Evolutionary conservation across 1,140 invertebrate species (phyloP), one percentile per base, ranked within the genome.

Genomic region (Drosophila nasuta): DNA sequence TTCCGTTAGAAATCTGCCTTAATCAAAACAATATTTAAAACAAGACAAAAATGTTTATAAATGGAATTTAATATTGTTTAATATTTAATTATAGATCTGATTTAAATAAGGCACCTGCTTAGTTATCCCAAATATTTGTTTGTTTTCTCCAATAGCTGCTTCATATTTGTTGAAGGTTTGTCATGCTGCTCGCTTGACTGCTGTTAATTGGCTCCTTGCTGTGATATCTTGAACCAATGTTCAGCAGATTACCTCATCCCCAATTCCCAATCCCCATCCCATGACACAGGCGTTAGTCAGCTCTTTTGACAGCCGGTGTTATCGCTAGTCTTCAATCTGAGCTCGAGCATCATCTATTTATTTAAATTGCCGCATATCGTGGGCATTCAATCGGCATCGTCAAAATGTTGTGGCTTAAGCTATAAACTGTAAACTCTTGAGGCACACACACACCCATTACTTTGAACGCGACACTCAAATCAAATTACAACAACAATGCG

Each of bases 401-500:
- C 28, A 75, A 25, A 25, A 79, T 72, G 76, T 57, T 5, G 30
- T 15, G 73, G 51, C 63, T 57, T 63, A 65, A 83, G 70, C 77
- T 67, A 71, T 60, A 70, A 70, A 80, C 57, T 52, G 20, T 25
- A 25, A 3, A 25, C 20, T 25, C 3, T 35, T 46, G 38, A 25
- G 54, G 69, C 79, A 70, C 67, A 51, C 71, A 41, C 48, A 63
- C 70, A 51, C 71, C 46, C 48, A 63, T 77, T 66, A 57, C 48
- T 65, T 13, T 38, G 35, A 38, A 8, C 11, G 64, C 58, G 67
- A 71, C 52, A 75, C 51, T 56, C 67, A 75, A 79, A 79, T 77
- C 77, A 60, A 76, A 75, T 76, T 73, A 69, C 77, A 74, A 54
- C 59, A 74, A 77, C 82, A 78, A 67, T 49, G 73, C 67, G 59